Evolutionary conservation across 2,888 invertebrate species (phyloP), one percentile per base, ranked within the genome.

Genomic region (Lepetodrilus schrolli): DNA sequence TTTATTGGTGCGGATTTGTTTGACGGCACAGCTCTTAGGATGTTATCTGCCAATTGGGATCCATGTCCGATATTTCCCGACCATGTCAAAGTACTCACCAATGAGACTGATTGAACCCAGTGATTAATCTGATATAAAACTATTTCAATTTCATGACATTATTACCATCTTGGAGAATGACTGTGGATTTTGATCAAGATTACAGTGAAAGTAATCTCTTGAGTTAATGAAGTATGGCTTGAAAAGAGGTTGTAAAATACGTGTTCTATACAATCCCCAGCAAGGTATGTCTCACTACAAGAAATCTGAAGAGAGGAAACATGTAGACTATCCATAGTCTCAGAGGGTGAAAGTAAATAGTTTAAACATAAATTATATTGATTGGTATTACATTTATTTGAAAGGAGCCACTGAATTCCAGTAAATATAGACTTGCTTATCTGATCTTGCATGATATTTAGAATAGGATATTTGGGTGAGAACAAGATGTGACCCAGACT

Each of bases 1-100:
- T n/a, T 34, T 58, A 58, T 58, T 58, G 58, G 58, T 30, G 58
- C 34, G 30, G 26, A 30, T n/a, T 30, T 58, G 58, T 58, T 58
- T 58, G 58, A 58, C 13, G 30, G 34, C 34, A 30, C 58, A 58
- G 34, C 58, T 58, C 30, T 58, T 13, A 17, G 21, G 26, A 23
- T 30, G 34, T 58, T 26, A 58, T 58, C 58, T 17, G 0, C 58
- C 13, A 58, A 51, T 4, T 26, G 26, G 51, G 51, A 26, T 26
- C n/a, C 51, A 26, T 7, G 30, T 23, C 17, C 30, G 3, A 30
- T 58, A 30, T 58, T 30, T 30, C 13, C 34, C 5, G 5, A 30
- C 30, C 30, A 58, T 30, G 23, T 58, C 30, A 30, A 34, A n/a
- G 10, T 13, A 17, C 17, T 58, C 30, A 17, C 34, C 34, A 34